These are phyloP conservation scores for Periplaneta americana DNA, from an alignment of 1,140 invertebrate genomes.

Conservation along the genomic window DNA sequence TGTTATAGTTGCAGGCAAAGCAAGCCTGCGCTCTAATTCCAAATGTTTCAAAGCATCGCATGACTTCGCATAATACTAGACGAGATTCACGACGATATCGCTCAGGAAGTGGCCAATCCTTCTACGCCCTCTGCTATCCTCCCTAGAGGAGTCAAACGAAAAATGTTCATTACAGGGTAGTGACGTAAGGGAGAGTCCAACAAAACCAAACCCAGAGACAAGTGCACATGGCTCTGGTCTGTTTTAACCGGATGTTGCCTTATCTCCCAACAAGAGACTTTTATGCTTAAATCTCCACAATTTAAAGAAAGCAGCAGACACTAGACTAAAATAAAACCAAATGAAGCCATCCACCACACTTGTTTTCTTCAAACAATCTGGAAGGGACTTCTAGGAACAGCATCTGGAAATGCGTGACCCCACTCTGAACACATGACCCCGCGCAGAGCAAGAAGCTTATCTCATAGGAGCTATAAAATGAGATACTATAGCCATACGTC, in stretches of 20 bases:
- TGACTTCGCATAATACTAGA: too few species aligned
- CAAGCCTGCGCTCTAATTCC: too few species aligned
- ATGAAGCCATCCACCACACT: background rate
- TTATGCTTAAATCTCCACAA: background rate
- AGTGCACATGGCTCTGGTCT: background rate
- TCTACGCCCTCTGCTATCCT: background rate
- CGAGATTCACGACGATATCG: background rate
- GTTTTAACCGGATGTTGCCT: background rate
- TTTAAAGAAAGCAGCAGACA: background rate
- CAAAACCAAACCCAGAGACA: background rate
- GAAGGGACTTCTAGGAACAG: background rate
- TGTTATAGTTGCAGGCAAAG: too few species aligned
- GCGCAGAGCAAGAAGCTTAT: too few species aligned
- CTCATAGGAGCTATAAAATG: too few species aligned
- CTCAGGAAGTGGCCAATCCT: background rate
- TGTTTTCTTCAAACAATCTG: background rate
- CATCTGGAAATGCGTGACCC: too few species aligned
- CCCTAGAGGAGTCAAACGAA: background rate
- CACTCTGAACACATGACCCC: too few species aligned
- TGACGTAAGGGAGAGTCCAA: background rate
- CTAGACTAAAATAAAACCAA: background rate
- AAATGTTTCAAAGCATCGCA: too few species aligned
- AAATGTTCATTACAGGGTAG: background rate
- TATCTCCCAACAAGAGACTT: background rate
- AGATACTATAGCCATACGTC: too few species aligned